Base-by-base conservation (phyloP, 2,888 invertebrate genomes). In the Lobophora halterata region DNA sequence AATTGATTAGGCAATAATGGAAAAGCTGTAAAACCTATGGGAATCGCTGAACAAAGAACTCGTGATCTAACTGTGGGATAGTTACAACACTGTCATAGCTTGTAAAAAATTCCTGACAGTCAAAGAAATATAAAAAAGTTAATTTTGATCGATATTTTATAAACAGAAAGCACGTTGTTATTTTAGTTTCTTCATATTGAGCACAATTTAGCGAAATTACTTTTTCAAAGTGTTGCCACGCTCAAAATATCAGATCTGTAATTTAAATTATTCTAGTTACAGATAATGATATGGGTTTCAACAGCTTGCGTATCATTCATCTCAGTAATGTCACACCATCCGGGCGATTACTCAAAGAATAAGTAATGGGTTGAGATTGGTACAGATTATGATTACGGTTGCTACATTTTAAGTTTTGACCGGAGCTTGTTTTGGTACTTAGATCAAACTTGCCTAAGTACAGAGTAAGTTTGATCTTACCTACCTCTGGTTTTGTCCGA, bases 11-110 rank as follows among this genome's bases (percentile, higher is more conserved):
- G 48, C 46, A 53, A 53, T 17, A 9, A 16, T 5, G 39, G 44
- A 34, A 48, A 46, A 46, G 30, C 46, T 39, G 43, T 31, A 50
- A 53, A 49, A 50, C 43, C 44, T 40, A 44, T 53, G 52, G 44
- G 52, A 53, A 52, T 32, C 23, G 23, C 5, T 10, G 19, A 40
- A 53, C 50, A 53, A 50, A 50, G 47, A 33, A 28, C 25, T 34
- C 39, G 49, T 48, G 47, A 44, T 48, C 27, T 19, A 25, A 44
- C 44, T 40, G 44, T 53, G 50, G 41, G 40, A 32, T 23, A 32
- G 44, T 53, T 50, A 33, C 50, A 20, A 21, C 48, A 53, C 36
- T 36, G 14, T 17, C 23, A 28, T 10, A 20, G 20, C 19, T 6
- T 32, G 16, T 14, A 11, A 26, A 16, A 2, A 19, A 16, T 14